Conservation (phyloP, 2,888 invertebrate species). For the Homarus gammarus region DNA sequence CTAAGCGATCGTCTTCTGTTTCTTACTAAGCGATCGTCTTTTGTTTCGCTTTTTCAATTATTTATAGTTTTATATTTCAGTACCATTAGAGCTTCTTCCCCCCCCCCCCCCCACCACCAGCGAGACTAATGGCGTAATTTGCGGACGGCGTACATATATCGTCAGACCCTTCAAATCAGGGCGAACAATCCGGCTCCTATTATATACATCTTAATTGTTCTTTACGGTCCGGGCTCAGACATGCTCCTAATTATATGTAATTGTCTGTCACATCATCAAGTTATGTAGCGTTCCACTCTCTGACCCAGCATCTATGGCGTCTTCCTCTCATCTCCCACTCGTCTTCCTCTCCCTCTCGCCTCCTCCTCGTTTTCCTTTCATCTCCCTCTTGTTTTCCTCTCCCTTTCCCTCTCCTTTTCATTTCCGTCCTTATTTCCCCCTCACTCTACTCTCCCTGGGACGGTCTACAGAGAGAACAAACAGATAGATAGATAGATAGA, state of each 20-base stretch:
- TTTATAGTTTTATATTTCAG: no score
- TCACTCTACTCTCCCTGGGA: neutral
- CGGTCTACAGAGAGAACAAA: no score
- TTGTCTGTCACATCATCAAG: conserved; percentile 51
- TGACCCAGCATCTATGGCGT: no score
- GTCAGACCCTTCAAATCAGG: conserved; percentile 27
- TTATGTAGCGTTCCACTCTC: conserved; percentile 26
- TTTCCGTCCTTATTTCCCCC: conserved; percentile 16
- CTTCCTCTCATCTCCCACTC: no score
- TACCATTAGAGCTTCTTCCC: no score
- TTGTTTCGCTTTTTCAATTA: no score
- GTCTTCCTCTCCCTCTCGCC: conserved; percentile 17
- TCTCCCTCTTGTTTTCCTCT: conserved; percentile 8
- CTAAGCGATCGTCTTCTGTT: no score
- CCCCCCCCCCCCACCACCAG: conserved; percentile 30
- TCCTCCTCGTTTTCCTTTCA: neutral
- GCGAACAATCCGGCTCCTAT: conserved; percentile 25
- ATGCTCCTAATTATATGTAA: conserved; percentile 56
- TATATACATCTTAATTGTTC: conserved; percentile 49
- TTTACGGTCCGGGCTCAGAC: conserved; percentile 49
- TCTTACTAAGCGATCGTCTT: no score
- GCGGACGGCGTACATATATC: conserved; percentile 8
- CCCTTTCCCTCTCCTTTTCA: conserved; percentile 28
- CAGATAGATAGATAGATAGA: no score
- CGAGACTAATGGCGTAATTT: conserved; percentile 41